phyloP scores from a whole-genome alignment of 2,888 invertebrate species.

The Mactromeris polynyma region DNA sequence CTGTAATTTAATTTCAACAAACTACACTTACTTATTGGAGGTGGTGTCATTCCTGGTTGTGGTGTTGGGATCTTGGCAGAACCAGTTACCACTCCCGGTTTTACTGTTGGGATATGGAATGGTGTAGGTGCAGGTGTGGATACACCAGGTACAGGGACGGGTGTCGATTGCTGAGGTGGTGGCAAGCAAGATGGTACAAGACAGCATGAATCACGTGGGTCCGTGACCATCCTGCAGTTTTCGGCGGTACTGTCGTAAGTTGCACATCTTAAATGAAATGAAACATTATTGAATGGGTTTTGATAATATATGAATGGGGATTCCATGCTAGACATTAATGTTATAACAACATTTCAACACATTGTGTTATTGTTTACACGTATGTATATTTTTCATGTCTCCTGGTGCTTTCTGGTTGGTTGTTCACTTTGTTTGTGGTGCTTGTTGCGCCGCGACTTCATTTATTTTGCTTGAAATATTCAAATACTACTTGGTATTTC shows the following conservation, averaged over 20 bases:
- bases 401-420: too few species aligned
- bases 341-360: too few species aligned
- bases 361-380: too few species aligned
- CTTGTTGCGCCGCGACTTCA: too few species aligned
- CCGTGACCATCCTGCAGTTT: constrained; percentile 74
- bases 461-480: not conserved
- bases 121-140: constrained; percentile 68
- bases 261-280: constrained; percentile 75
- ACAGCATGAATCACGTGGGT: constrained; percentile 78
- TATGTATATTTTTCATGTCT: too few species aligned
- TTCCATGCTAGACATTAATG: too few species aligned
- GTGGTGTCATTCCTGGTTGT: constrained; percentile 68
- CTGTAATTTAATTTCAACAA: too few species aligned
- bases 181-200: constrained; percentile 75
- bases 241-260: constrained; percentile 67
- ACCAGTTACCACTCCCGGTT: constrained; percentile 72
- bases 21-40: constrained; percentile 71
- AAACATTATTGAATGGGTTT: too few species aligned
- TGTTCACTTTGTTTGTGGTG: too few species aligned
- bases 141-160: constrained; percentile 57
- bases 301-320: too few species aligned
- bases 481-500: not conserved
- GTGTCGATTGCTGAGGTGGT: constrained; percentile 61
- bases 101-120: constrained; percentile 71
- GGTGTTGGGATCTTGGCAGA: constrained; percentile 74